Evolutionary conservation across 2,797 vertebrate genomes (phyloP).

Genomic region (Clarias fuscus): DNA sequence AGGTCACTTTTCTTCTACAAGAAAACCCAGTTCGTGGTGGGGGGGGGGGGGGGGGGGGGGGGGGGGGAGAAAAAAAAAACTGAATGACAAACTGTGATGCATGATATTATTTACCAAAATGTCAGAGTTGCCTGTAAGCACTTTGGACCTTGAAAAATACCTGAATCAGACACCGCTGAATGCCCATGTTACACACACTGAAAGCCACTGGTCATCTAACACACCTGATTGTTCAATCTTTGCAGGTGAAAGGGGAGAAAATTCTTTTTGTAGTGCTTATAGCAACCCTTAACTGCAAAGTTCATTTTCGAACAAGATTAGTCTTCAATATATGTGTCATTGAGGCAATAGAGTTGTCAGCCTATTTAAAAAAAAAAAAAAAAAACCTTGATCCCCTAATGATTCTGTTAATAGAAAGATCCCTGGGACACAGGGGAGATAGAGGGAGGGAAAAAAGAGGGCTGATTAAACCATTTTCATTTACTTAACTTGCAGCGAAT

Average conservation of each 20-base stretch:
- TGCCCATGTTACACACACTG: conserved; percentile 17
- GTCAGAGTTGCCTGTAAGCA: conserved; percentile 37
- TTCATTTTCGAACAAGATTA: conserved; percentile 66
- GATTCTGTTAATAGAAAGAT: conserved; percentile 78
- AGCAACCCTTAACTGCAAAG: conserved; percentile 55
- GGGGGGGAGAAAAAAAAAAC: not conserved
- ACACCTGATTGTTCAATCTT: conserved; percentile 38
- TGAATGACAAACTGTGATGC: conserved; percentile 35
- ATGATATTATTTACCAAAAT: conserved; percentile 41
- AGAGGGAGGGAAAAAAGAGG: conserved; percentile 61
- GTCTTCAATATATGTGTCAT: conserved; percentile 61
- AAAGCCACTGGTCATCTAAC: conserved; percentile 1
- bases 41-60: too few species aligned
- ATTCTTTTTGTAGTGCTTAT: conserved; percentile 33
- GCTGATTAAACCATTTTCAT: conserved; percentile 84
- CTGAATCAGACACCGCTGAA: conserved; percentile 18
- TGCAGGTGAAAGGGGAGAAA: conserved; percentile 38
- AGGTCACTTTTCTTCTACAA: not conserved
- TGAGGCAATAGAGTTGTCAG: conserved; percentile 72
- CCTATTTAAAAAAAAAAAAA: conserved; percentile 65
- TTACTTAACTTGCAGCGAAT: conserved; percentile 84
- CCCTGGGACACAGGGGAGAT: conserved; percentile 70
- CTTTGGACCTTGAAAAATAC: conserved; percentile 36
- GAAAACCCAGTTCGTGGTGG: conserved; percentile 21
- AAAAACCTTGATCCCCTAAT: conserved; percentile 75